phyloP scores from a whole-genome alignment of 1,140 invertebrate species.

The Antheraea pernyi region DNA sequence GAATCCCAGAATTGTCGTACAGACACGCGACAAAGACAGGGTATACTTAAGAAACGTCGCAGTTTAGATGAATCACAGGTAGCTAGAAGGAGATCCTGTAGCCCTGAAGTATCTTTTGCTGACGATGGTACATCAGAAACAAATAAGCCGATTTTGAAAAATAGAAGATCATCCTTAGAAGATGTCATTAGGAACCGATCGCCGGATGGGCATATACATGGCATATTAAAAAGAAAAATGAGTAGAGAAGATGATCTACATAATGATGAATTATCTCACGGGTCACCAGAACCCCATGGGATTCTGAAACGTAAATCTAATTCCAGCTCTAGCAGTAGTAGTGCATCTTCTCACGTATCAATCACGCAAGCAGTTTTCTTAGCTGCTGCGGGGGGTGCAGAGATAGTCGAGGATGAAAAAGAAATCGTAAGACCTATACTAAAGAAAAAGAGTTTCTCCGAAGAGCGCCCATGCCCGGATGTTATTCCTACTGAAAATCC shows the following conservation, averaged over 20 bases:
- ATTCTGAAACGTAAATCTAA: conserved; percentile 87
- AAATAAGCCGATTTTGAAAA: conserved; percentile 83
- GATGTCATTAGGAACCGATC: conserved; percentile 82
- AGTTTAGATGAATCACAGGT: conserved; percentile 89
- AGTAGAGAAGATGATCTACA: conserved; percentile 71
- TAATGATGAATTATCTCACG: conserved; percentile 76
- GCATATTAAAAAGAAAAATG: conserved; percentile 76
- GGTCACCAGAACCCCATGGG: conserved; percentile 84
- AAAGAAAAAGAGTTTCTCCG: conserved; percentile 86
- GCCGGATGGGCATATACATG: conserved; percentile 78
- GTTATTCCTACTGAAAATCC: conserved; percentile 76
- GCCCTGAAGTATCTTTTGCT: conserved; percentile 83
- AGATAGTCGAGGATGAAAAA: conserved; percentile 79
- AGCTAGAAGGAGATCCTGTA: conserved; percentile 83
- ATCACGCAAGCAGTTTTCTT: conserved; percentile 85
- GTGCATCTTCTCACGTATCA: conserved; percentile 82
- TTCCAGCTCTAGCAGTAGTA: conserved; percentile 80
- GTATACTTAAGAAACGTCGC: conserved; percentile 89
- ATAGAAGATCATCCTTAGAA: conserved; percentile 84
- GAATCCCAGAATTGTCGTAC: conserved; percentile 77
- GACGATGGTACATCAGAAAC: conserved; percentile 80
- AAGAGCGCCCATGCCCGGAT: conserved; percentile 75
- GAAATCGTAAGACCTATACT: conserved; percentile 88
- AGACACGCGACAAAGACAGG: conserved; percentile 82
- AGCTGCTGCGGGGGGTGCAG: conserved; percentile 81